Conservation (phyloP, 2,113 vertebrate genomes). For the Toxotes jaculatrix region DNA sequence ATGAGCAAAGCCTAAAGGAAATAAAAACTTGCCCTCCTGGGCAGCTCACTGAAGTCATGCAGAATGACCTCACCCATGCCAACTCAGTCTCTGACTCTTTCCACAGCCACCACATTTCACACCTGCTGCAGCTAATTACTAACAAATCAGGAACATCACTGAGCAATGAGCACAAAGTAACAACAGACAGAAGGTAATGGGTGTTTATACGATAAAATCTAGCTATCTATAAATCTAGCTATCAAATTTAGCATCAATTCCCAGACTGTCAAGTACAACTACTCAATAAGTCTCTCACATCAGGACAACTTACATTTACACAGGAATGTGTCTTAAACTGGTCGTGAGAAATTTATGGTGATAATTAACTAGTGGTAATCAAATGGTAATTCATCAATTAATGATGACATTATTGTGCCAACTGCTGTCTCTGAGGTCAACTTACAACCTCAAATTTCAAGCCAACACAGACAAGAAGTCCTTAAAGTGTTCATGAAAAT, state of each 20-base stretch:
- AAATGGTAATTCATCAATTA: too few species aligned
- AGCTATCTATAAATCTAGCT: background rate
- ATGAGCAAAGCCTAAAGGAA: constrained; percentile 58
- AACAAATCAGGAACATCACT: constrained; percentile 21
- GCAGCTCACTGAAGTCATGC: constrained; percentile 60
- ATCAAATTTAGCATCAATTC: background rate
- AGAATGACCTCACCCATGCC: constrained; percentile 70
- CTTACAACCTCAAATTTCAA: background rate
- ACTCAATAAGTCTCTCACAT: background rate
- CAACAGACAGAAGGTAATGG: background rate
- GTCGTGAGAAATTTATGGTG: background rate
- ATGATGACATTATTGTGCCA: too few species aligned
- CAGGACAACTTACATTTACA: background rate
- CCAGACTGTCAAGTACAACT: constrained; percentile 1
- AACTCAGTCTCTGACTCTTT: constrained; percentile 54
- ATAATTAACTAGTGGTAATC: too few species aligned
- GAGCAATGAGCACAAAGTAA: constrained; percentile 16
- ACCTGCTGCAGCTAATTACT: constrained; percentile 54
- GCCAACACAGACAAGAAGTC: background rate
- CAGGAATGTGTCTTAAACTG: background rate
- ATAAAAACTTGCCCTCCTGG: constrained; percentile 67
- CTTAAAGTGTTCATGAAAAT: background rate
- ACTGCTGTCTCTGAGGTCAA: background rate
- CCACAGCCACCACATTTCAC: constrained; percentile 61
- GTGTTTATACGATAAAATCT: too few species aligned